These are phyloP conservation scores for Holacanthella duospinosa DNA, from an alignment of 2,888 invertebrate genomes.

Conservation along the genomic window DNA sequence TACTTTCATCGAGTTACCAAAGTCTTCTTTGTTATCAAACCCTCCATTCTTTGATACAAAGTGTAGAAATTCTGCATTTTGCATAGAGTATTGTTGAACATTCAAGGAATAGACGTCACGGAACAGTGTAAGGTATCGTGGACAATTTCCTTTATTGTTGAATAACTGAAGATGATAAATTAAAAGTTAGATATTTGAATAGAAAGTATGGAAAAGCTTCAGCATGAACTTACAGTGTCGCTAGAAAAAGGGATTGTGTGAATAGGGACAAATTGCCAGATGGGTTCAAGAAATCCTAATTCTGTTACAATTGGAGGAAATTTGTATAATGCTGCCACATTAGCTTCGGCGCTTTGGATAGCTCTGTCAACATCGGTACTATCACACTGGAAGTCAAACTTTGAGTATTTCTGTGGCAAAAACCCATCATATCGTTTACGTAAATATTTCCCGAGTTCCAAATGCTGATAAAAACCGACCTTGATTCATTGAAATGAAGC, in stretches of 20 bases:
- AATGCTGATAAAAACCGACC: conserved; percentile 64
- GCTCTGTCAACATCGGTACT: conserved; percentile 71
- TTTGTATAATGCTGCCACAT: conserved; percentile 41
- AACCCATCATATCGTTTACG: conserved; percentile 58
- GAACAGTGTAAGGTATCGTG: too few relatives aligned
- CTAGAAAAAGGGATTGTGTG: conserved; percentile 46
- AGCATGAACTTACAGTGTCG: conserved; percentile 52
- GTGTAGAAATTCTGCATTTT: not conserved
- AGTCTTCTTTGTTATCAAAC: not conserved
- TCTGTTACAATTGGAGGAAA: conserved; percentile 39
- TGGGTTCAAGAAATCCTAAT: conserved; percentile 45
- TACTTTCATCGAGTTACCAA: not conserved
- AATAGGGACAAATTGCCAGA: too few relatives aligned
- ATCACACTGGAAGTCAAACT: conserved; percentile 51
- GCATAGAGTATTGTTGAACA: not conserved
- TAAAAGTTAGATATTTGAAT: too few relatives aligned
- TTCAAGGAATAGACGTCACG: too few relatives aligned
- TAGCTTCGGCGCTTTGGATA: conserved; percentile 42
- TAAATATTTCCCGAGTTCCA: conserved; percentile 62
- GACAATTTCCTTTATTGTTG: too few relatives aligned
- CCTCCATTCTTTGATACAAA: not conserved
- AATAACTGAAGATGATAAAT: too few relatives aligned
- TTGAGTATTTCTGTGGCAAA: conserved; percentile 48
- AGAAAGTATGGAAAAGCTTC: too few relatives aligned
- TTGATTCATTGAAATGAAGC: too few relatives aligned